Conservation (phyloP, 2,888 invertebrate species). For the Luperina nickerlii region DNA sequence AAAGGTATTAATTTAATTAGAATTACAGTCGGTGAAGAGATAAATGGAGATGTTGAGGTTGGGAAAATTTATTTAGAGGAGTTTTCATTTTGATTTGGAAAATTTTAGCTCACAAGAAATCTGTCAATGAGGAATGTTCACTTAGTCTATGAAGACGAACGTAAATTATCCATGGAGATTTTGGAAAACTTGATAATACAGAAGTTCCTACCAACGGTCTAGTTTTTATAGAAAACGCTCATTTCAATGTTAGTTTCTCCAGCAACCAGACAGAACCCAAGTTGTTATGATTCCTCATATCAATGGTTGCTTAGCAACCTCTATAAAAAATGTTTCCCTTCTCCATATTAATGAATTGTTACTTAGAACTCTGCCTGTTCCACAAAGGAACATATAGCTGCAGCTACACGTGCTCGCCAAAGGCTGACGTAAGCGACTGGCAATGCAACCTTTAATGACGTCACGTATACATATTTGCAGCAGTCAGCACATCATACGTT, state of each 20-base stretch:
- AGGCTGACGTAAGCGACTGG: constrained; percentile 63
- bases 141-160: not conserved
- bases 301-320: not conserved
- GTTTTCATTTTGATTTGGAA: not conserved
- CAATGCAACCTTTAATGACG: constrained; percentile 64
- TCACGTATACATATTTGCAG: constrained; percentile 32
- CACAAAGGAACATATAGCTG: constrained; percentile 8
- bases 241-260: not conserved
- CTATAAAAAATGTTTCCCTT: not conserved
- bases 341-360: constrained; percentile 27
- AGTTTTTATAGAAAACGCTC: not conserved
- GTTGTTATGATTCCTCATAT: not conserved
- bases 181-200: not conserved
- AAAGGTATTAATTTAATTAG: constrained; percentile 35
- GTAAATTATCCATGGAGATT: not conserved
- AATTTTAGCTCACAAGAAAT: not conserved
- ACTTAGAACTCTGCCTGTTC: constrained; percentile 5
- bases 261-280: not conserved
- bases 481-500: not conserved
- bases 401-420: constrained; percentile 18
- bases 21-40: not conserved
- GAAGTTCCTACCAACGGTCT: not conserved
- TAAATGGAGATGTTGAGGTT: not conserved
- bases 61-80: not conserved
- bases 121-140: not conserved